Evolutionary conservation across 2,888 invertebrate genomes (phyloP), one percentile per base, ranked within the genome.

Genomic region (Macrosoma leucophasiata): DNA sequence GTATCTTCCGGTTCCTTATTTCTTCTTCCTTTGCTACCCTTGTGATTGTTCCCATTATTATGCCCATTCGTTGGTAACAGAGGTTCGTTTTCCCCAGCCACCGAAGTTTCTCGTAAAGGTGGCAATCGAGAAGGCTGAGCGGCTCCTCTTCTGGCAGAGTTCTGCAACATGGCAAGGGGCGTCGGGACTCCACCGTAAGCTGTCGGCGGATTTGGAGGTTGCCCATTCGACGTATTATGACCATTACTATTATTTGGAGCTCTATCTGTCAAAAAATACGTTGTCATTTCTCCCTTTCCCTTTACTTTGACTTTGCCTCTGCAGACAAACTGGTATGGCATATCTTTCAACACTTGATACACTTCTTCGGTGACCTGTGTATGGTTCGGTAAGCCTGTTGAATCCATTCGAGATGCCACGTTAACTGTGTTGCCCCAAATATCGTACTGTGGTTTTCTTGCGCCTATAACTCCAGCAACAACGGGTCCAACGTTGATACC

Each of bases 341-440:
- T 85, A 37, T 89, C 87, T 59, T 89, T 89, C 12, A 94, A 78
- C 2, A 90, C 87, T 61, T 90, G 89, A 55, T 89, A 91, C 1
- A 92, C 94, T 66, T 95, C 95, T 66, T 95, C 95, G 0, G 95
- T 95, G 3, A 94, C 93, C 86, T 96, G 96, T 7, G 94, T 94
- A 63, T 93, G 92, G 58, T 95, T 94, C 0, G 94, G 93, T 37
- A 94, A 85, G 0, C 95, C 95, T 0, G 95, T 96, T 4, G 93
- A 94, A 63, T 96, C 95, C 95, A 96, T 96, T 3, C 95, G 87
- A 55, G 93, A 93, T 1, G 95, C 94, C 1, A 95, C 94, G 65
- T 96, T 96, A 0, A 96, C 96, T 0, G 95, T 95, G 68, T 95
- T 95, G 2, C 96, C 95, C 95, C 95, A 96, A 48, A 96, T 95